Conservation (phyloP, 2,113 vertebrate species). For the Strix uralensis region DNA sequence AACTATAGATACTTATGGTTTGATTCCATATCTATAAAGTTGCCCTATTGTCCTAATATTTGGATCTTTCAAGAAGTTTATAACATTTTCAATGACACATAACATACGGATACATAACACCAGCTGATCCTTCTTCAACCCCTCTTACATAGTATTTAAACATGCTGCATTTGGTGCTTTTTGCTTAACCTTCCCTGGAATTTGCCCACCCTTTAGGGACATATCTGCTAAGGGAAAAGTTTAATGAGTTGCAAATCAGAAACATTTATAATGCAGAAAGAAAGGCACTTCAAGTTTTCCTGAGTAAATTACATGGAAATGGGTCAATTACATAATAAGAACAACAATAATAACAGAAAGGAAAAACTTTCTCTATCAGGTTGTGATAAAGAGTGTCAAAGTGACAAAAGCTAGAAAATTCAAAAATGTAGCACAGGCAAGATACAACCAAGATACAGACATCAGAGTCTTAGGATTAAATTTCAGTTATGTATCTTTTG, state of each 20-base stretch:
- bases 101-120: neutral
- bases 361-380: neutral
- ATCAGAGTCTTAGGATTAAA: neutral
- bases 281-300: neutral
- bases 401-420: neutral
- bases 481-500: neutral
- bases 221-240: neutral
- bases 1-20: neutral
- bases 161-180: neutral
- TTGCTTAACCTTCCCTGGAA: neutral
- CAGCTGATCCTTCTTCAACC: neutral
- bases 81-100: neutral
- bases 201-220: neutral
- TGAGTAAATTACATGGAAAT: slow-evolving; percentile 43
- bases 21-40: neutral
- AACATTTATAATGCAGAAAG: slow-evolving; percentile 4
- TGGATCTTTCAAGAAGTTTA: neutral
- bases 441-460: neutral
- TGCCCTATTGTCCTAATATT: neutral
- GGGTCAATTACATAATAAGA: slow-evolving; percentile 9
- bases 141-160: neutral
- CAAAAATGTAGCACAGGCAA: neutral
- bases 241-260: slow-evolving; percentile 37
- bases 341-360: neutral
- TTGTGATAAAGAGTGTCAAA: neutral